Percentiles rank a stretch among this genome's conserved stretches.
phyloP scores from a whole-genome alignment of 2,888 invertebrate species.

The Trissolcus brochymenae region DNA sequence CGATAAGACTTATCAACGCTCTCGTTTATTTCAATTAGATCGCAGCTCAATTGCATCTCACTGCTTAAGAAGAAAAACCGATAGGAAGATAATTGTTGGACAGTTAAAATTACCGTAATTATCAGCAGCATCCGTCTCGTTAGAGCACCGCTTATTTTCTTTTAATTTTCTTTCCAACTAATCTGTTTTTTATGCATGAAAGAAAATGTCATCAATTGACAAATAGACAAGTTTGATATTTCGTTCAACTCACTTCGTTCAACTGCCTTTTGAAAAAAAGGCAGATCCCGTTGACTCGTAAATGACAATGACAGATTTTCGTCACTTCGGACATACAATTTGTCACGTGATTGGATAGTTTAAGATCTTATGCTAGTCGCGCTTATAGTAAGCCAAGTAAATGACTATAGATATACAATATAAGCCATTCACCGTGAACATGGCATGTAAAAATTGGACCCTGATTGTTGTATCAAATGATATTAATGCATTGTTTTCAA shows the following conservation, averaged over 20 bases:
- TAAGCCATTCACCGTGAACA: constrained; percentile 8
- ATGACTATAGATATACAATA: constrained; percentile 28
- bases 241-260: not conserved
- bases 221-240: too few relatives aligned
- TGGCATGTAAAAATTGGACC: constrained; percentile 1
- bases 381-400: constrained; percentile 29
- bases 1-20: too few relatives aligned
- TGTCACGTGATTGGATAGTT: constrained; percentile 33
- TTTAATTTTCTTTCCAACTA: not conserved
- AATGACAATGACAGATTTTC: constrained; percentile 46
- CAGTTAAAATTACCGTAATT: constrained; percentile 27
- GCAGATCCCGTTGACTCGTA: constrained; percentile 18
- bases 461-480: too few relatives aligned
- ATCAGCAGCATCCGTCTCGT: constrained; percentile 16
- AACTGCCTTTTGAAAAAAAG: constrained; percentile 42
- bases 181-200: not conserved
- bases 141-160: too few relatives aligned
- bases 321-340: constrained; percentile 37
- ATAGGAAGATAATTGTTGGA: constrained; percentile 17
- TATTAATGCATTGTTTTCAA: too few relatives aligned
- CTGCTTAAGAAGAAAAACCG: constrained; percentile 21
- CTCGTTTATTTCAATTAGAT: constrained; percentile 9
- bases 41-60: not conserved
- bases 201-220: not conserved
- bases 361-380: constrained; percentile 30